A percentile compares a stretch with the other conserved stretches of the same genome.
These are phyloP conservation scores for Hydrolagus colliei DNA, from an alignment of 2,797 vertebrate genomes.

Conservation along the genomic window DNA sequence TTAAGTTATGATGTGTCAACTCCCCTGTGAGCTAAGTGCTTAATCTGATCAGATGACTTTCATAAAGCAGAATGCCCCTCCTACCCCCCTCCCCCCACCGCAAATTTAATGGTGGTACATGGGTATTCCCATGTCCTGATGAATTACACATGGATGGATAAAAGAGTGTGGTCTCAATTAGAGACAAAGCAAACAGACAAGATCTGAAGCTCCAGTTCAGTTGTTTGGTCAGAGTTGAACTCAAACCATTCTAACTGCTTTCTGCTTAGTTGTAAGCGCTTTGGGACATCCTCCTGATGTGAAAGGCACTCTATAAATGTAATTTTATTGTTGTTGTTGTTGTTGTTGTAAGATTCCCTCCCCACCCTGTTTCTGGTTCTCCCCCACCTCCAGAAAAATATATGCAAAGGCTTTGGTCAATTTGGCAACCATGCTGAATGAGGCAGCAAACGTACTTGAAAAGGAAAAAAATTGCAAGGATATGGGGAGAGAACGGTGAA, in stretches of 20 bases:
- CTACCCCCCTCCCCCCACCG: no score
- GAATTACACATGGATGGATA: background rate
- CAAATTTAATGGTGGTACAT: background rate
- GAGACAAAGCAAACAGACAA: background rate
- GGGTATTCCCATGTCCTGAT: background rate
- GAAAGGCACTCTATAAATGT: no score
- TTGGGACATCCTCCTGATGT: no score
- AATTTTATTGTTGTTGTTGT: no score
- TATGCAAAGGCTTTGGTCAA: no score
- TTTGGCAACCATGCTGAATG: no score
- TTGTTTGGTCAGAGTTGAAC: background rate
- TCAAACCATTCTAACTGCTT: background rate
- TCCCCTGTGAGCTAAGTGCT: background rate
- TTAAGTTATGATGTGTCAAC: background rate
- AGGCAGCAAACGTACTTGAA: no score
- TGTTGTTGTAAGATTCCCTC: no score
- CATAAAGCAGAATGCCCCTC: background rate
- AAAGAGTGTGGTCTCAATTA: background rate
- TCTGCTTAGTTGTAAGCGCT: background rate
- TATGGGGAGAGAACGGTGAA: no score
- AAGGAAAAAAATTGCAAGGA: no score
- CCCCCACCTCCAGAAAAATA: no score
- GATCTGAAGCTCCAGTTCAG: background rate
- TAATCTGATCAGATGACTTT: background rate
- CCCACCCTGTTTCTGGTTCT: no score